Evolutionary conservation across 2,888 invertebrate genomes (phyloP), one percentile per base, ranked within the genome.

Genomic region (Philereme transversata): DNA sequence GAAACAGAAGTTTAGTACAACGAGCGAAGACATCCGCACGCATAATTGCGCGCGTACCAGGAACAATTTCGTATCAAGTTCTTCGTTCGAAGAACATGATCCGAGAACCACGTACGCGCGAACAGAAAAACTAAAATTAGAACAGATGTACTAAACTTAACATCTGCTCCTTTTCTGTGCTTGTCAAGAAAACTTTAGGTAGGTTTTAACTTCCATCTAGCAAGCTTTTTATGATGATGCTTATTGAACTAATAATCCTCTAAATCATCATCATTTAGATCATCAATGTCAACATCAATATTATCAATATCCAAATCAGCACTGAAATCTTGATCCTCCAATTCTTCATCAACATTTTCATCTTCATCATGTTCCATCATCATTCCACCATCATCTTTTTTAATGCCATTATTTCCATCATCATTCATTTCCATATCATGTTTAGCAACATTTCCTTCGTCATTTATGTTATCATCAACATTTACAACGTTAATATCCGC

Each of bases 221-320:
- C 43, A 8, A 9, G 9, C 43, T 9, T 8, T 43, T 9, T 9
- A 9, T 5, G 43, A 8, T 4, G 9, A 1, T 38, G 9, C 41
- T n/a, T 44, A 7, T 44, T 56, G 46, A 48, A 36, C 35, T 56
- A 65, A 44, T 69, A 88, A 68, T 88, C 87, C 70, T 83, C 86
- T 41, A 87, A 79, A 71, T 87, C 87, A 5, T 82, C 81, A 4
- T 83, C 84, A 54, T 78, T 61, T 0, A 72, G 49, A 45, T 77
- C 72, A 7, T 59, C 68, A n/a, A 66, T 69, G 8, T 59, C 68
- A 8, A 65, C 54, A 22, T 73, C 60, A 22, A 72, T 51, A n/a
- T 66, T 62, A 8, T 61, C 55, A n/a, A 59, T 60, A 34, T 64
- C 60, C 57, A 56, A 40, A 11, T 56, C 53, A 34, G 34, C 60